Conservation (phyloP, 2,888 invertebrate species). For the Mylabris sibirica region DNA sequence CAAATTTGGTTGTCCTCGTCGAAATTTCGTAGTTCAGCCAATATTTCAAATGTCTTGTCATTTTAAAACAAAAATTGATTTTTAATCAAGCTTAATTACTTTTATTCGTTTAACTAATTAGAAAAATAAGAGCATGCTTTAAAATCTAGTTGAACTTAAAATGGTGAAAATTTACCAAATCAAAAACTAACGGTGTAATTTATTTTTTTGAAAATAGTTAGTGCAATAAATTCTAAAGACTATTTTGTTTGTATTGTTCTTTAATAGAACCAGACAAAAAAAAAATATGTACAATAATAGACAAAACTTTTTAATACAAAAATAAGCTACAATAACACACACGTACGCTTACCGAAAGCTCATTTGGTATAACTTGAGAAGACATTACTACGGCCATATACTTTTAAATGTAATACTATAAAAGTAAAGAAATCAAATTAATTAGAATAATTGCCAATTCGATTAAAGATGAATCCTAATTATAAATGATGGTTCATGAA, state of each 20-base stretch:
- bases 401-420: constrained; percentile 53
- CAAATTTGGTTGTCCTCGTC: too few species aligned
- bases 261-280: background rate
- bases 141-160: background rate
- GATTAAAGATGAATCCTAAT: too few species aligned
- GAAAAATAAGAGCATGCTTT: background rate
- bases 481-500: background rate
- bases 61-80: too few species aligned
- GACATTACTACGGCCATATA: background rate
- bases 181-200: background rate
- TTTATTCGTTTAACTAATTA: too few species aligned
- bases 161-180: background rate
- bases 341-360: constrained; percentile 6
- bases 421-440: constrained; percentile 41
- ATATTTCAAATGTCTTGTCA: too few species aligned
- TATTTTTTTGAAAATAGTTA: background rate
- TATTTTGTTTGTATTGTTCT: background rate
- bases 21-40: too few species aligned
- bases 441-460: constrained; percentile 16
- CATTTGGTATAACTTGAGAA: background rate
- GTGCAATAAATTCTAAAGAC: constrained; percentile 6
- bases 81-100: too few species aligned
- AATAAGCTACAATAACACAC: background rate
- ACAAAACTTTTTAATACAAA: background rate
- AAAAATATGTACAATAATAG: background rate